Conservation (phyloP, 2,888 invertebrate species). For the Drosophila dives region DNA sequence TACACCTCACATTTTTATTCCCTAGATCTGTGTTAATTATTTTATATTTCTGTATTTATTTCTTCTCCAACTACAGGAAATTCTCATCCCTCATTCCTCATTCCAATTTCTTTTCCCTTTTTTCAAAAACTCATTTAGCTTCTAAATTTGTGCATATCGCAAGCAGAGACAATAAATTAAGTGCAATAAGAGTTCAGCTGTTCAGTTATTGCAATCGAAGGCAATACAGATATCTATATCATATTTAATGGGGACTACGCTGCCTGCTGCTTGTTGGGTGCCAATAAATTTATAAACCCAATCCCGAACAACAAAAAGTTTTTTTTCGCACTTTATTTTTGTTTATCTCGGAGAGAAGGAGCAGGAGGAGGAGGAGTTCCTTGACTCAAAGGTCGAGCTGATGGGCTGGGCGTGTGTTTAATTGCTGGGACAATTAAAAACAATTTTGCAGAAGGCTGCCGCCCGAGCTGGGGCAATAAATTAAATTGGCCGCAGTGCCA, state of each 20-base stretch:
- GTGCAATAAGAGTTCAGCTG: background rate
- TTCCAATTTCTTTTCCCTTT: background rate
- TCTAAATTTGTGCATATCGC: background rate
- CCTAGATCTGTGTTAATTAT: background rate
- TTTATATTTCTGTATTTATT: background rate
- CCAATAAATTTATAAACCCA: constrained; percentile 40
- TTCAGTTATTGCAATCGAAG: background rate
- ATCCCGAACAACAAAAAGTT: constrained; percentile 14
- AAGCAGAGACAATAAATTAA: background rate
- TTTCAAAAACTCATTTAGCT: background rate
- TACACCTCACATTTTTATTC: background rate
- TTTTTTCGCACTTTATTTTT: constrained; percentile 49
- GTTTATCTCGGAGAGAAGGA: constrained; percentile 39
- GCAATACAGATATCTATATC: background rate
- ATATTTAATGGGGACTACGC: background rate
- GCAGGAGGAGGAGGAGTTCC: background rate
- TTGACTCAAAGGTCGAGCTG: constrained; percentile 33
- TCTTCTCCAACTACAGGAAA: background rate
- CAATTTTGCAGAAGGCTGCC: constrained; percentile 69
- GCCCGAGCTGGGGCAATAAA: constrained; percentile 67
- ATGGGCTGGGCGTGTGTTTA: constrained; percentile 74
- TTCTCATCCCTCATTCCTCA: background rate
- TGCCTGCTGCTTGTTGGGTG: constrained; percentile 15
- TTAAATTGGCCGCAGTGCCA: constrained; percentile 71
- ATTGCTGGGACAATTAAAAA: constrained; percentile 78